These are phyloP conservation scores for Drosophila kuntzei DNA, from an alignment of 2,888 invertebrate species.

Conservation along the genomic window DNA sequence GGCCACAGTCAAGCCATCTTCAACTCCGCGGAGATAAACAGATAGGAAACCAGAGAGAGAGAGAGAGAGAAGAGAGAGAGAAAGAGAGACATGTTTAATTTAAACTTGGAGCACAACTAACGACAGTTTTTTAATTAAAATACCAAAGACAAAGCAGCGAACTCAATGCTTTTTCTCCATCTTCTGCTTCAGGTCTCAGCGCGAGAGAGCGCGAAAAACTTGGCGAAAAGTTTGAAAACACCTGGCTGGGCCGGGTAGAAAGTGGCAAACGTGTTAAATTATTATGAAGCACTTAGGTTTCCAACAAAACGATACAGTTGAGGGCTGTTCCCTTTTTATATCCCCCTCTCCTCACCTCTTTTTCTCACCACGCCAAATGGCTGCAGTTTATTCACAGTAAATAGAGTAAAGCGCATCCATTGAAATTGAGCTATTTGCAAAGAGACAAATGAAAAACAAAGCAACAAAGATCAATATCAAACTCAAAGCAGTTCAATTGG, in stretches of 20 bases:
- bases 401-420: conserved; percentile 43
- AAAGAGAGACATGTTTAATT: conserved; percentile 64
- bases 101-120: conserved; percentile 78
- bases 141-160: conserved; percentile 76
- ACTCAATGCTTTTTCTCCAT: conserved; percentile 31
- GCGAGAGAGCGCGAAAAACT: conserved; percentile 70
- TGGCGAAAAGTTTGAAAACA: conserved; percentile 71
- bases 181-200: conserved; percentile 17
- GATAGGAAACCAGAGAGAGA: background rate
- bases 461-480: conserved; percentile 70
- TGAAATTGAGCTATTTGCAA: conserved; percentile 72
- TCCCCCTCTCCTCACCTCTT: background rate
- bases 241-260: conserved; percentile 49
- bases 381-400: conserved; percentile 62
- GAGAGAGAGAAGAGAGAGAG: background rate
- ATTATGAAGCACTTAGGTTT: conserved; percentile 76
- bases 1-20: conserved; percentile 28
- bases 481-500: conserved; percentile 59
- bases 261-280: conserved; percentile 68
- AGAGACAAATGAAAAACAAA: conserved; percentile 68
- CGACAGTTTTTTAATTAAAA: conserved; percentile 82
- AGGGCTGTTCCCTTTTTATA: background rate
- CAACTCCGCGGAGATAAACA: conserved; percentile 35
- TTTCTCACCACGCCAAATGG: background rate
- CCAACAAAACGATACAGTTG: conserved; percentile 67